Base-by-base conservation (phyloP, 2,888 invertebrate genomes). In the Drosophila flavopinicola region DNA sequence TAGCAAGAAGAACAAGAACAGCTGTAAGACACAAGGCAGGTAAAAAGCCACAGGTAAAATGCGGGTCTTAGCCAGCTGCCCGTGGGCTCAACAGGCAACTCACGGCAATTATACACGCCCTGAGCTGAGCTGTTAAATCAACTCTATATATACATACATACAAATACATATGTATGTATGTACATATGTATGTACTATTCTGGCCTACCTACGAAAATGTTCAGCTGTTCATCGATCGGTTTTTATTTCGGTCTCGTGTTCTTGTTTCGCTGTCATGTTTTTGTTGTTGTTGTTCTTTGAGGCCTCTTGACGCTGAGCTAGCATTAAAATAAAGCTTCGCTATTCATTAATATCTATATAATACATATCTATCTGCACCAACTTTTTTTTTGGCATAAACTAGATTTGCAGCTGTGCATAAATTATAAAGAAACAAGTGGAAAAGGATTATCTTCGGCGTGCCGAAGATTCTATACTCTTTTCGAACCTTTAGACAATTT, bases 361-460 rank as follows among this genome's bases (percentile, higher is more conserved):
- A 20, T 10, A 29, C 0, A 29, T n/a, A 15, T 29, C 3, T 11
- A 42, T 29, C 25, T 38, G 44, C 20, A 60, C 35, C 42, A 17
- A 48, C 41, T 56, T 20, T 47, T 49, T 5, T 64, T 70, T 53
- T 41, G 48, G 30, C 6, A n/a, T n/a, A 61, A 75, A 68, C 66
- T 65, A 56, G 78, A 84, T 73, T 39, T 60, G 80, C 78, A 79
- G 84, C 78, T 79, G 78, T 54, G 38, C 60, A 64, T 52, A 56
- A 20, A 37, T 49, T 64, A 51, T 58, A 10, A 37, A 53, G 23
- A 63, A 45, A n/a, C n/a, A n/a, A n/a, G n/a, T n/a, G n/a, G n/a
- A n/a, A n/a, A n/a, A n/a, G n/a, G n/a, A n/a, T n/a, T n/a, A n/a
- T n/a, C n/a, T n/a, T n/a, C n/a, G n/a, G n/a, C n/a, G n/a, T n/a